Conservation (phyloP, 2,797 vertebrate genomes). For the Danio choprae region DNA sequence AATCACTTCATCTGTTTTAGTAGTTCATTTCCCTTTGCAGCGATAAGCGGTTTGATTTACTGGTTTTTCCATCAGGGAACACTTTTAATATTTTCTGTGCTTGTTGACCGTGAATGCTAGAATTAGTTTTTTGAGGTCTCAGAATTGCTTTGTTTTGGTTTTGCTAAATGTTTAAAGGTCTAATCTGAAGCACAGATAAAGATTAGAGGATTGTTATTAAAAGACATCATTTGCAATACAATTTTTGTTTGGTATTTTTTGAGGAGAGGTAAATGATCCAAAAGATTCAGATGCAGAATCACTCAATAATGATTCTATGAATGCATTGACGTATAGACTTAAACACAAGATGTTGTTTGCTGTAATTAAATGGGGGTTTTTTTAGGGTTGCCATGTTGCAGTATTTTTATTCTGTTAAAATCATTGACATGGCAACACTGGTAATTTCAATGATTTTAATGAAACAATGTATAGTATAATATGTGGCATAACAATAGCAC, state of each 20-base stretch:
- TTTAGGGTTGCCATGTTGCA: no score
- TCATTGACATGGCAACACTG: no score
- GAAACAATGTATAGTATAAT: no score
- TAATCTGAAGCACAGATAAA: neutral
- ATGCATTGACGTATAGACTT: no score
- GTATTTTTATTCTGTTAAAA: no score
- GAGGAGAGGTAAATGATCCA: neutral
- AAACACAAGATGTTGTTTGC: no score
- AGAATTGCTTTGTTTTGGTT: neutral
- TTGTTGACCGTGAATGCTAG: neutral
- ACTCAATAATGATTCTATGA: no score
- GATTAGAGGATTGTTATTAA: neutral
- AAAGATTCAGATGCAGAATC: neutral
- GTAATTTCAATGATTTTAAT: no score
- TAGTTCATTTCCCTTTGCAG: slow-evolving; percentile 4
- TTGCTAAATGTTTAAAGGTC: slow-evolving; percentile 2
- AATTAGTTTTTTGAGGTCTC: neutral
- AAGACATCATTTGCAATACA: neutral
- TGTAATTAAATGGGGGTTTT: no score
- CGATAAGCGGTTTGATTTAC: neutral
- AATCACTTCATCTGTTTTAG: neutral
- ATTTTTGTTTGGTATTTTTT: neutral
- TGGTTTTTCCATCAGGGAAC: neutral
- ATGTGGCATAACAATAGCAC: no score
- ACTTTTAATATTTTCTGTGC: neutral